These are phyloP conservation scores for Thelaira solivaga DNA, from an alignment of 2,888 invertebrate species.

Conservation along the genomic window DNA sequence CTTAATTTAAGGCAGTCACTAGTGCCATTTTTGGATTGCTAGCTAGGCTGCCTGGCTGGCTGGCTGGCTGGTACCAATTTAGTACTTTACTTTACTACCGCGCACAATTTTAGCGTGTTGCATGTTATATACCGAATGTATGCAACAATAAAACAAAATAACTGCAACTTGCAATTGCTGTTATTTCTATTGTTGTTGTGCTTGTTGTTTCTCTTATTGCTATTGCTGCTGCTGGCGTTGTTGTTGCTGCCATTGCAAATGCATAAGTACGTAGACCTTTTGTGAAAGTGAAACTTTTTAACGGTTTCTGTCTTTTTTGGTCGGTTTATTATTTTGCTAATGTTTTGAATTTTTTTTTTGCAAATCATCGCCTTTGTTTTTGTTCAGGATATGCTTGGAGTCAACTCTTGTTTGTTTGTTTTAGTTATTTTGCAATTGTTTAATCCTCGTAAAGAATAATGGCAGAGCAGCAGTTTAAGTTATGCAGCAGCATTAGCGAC, in stretches of 20 bases:
- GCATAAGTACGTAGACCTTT: conserved; percentile 72
- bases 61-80: conserved; percentile 48
- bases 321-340: conserved; percentile 49
- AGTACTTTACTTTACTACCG: conserved; percentile 59
- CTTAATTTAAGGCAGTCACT: conserved; percentile 37
- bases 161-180: conserved; percentile 59
- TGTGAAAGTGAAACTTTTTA: conserved; percentile 74
- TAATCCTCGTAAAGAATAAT: conserved; percentile 45
- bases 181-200: conserved; percentile 36
- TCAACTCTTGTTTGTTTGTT: not conserved
- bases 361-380: not conserved
- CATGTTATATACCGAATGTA: conserved; percentile 48
- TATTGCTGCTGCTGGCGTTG: conserved; percentile 50
- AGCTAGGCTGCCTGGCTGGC: conserved; percentile 6
- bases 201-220: conserved; percentile 63
- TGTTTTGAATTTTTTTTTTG: conserved; percentile 37
- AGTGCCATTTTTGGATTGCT: not conserved
- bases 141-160: conserved; percentile 28
- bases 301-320: conserved; percentile 52
- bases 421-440: conserved; percentile 32
- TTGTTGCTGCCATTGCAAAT: conserved; percentile 56
- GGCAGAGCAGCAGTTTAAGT: not conserved
- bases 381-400: conserved; percentile 20
- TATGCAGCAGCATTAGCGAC: not conserved
- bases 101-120: conserved; percentile 52